Evolutionary conservation across 1,140 invertebrate genomes (phyloP).

Genomic region (Lysiphlebus fabarum): DNA sequence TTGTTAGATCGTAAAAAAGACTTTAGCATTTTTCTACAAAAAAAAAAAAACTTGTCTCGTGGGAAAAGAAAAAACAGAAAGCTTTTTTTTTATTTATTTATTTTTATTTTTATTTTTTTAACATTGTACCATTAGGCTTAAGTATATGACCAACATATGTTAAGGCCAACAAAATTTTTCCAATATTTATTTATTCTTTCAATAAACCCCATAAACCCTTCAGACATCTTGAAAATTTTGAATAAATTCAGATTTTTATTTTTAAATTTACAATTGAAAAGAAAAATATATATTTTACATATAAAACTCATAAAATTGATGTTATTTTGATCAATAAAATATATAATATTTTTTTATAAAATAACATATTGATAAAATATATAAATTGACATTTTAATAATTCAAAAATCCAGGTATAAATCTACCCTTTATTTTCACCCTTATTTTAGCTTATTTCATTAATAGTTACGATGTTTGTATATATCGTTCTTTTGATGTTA

Average conservation of each 20-base stretch:
- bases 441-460: background rate
- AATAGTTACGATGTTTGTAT: slow-evolving; percentile 2
- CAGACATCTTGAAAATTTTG: no score
- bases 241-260: no score
- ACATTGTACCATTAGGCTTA: slow-evolving; percentile 16
- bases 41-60: slow-evolving; percentile 12
- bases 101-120: background rate
- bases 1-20: background rate
- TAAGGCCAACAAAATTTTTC: slow-evolving; percentile 4
- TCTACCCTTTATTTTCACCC: slow-evolving; percentile 9
- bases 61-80: background rate
- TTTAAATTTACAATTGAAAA: no score
- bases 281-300: no score
- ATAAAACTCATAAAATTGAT: no score
- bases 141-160: slow-evolving; percentile 13
- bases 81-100: no score
- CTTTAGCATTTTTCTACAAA: slow-evolving; percentile 15
- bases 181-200: background rate
- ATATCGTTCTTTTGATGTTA: background rate
- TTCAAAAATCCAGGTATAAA: slow-evolving; percentile 25
- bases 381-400: slow-evolving; percentile 23
- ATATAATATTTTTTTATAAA: no score
- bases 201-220: background rate
- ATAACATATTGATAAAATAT: slow-evolving; percentile 14
- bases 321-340: no score